These are phyloP conservation scores for Acridotheres tristis DNA, from an alignment of 2,797 vertebrate genomes.

Conservation along the genomic window DNA sequence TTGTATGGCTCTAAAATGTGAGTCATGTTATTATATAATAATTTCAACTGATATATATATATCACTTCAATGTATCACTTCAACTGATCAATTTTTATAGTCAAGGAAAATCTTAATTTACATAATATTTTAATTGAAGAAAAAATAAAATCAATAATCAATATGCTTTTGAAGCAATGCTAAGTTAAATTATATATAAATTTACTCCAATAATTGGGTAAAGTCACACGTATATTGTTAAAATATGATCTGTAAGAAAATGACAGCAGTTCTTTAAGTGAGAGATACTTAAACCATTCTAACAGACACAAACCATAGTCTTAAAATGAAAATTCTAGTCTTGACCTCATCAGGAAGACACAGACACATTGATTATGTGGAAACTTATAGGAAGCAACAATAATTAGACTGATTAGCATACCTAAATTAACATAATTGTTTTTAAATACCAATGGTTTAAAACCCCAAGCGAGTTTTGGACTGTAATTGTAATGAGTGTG, in stretches of 20 bases:
- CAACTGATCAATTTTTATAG: background rate
- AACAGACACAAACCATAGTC: background rate
- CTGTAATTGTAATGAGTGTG: constrained; percentile 32
- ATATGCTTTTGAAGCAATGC: background rate
- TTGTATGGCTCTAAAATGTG: background rate
- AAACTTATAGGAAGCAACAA: constrained; percentile 49
- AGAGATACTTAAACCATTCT: background rate
- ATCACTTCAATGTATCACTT: background rate
- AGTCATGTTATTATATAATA: background rate
- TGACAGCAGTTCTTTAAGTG: background rate
- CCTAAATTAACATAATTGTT: constrained; percentile 57
- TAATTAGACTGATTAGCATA: constrained; percentile 59
- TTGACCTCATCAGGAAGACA: constrained; percentile 28
- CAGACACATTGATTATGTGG: constrained; percentile 23
- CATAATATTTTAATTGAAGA: background rate
- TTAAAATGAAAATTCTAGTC: constrained; percentile 27
- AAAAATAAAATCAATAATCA: background rate
- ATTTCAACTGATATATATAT: no score
- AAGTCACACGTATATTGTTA: background rate
- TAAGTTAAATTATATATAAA: background rate
- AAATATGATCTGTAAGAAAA: background rate
- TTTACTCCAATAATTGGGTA: background rate
- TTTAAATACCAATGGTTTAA: constrained; percentile 54
- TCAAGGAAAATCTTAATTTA: background rate
- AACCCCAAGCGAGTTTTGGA: constrained; percentile 20